phyloP scores from a whole-genome alignment of 2,797 vertebrate genomes.

The Epinephelus malabaricus region DNA sequence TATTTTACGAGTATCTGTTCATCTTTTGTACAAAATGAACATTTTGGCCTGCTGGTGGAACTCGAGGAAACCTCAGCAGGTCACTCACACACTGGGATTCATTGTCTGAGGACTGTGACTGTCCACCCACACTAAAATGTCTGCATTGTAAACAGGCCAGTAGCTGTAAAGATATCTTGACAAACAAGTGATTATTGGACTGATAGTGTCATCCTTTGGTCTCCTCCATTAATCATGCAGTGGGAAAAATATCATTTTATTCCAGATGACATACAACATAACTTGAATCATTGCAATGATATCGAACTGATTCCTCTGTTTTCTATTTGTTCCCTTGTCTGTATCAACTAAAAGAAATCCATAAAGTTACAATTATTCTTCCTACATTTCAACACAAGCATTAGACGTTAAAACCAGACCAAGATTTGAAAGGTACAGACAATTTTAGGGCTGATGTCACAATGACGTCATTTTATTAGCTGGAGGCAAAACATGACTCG shows the following conservation, averaged over 20 bases:
- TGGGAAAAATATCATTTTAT: neutral
- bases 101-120: slow-evolving; percentile 32
- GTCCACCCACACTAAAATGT: slow-evolving; percentile 38
- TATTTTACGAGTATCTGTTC: slow-evolving; percentile 6
- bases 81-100: slow-evolving; percentile 32
- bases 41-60: slow-evolving; percentile 10
- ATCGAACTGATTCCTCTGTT: too few species aligned
- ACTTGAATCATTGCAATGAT: neutral
- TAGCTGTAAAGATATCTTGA: neutral
- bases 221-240: neutral
- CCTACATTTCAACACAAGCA: too few species aligned
- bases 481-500: too few species aligned
- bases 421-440: too few species aligned
- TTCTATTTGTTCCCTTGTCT: too few species aligned
- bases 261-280: neutral
- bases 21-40: slow-evolving; percentile 28
- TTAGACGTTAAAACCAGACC: too few species aligned
- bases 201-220: neutral
- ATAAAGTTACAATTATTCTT: too few species aligned
- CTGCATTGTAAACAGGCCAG: slow-evolving; percentile 24
- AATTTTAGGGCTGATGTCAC: too few species aligned
- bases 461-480: too few species aligned
- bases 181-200: neutral
- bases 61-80: neutral
- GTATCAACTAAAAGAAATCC: too few species aligned